These are phyloP conservation scores for Emmelina monodactyla DNA, from an alignment of 2,888 invertebrate genomes.

Conservation along the genomic window DNA sequence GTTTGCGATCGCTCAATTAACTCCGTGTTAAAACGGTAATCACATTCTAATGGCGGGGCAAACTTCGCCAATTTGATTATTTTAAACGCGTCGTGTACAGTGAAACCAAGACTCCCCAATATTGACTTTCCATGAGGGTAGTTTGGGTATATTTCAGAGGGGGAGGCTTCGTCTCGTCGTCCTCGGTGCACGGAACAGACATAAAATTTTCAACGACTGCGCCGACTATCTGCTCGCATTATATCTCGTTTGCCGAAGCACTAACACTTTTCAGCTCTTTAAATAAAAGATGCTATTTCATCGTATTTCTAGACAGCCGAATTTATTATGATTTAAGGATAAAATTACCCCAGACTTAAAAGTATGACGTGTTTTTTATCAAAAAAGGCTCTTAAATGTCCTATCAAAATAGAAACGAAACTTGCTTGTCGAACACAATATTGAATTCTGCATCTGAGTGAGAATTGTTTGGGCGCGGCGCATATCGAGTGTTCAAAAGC, in stretches of 20 bases:
- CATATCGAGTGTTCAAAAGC: constrained; percentile 23
- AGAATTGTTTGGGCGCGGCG: constrained; percentile 14
- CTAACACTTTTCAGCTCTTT: constrained; percentile 47
- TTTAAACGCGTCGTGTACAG: too few relatives aligned
- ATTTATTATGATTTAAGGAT: too few relatives aligned
- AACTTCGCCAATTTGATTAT: background rate
- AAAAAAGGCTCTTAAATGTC: too few relatives aligned
- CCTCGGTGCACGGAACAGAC: constrained; percentile 20
- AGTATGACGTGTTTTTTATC: too few relatives aligned
- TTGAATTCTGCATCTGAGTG: constrained; percentile 1
- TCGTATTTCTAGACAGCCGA: constrained; percentile 1
- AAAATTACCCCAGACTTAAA: too few relatives aligned
- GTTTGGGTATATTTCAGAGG: constrained; percentile 25
- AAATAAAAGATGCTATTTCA: background rate
- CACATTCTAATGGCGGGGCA: too few relatives aligned
- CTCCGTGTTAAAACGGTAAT: too few relatives aligned
- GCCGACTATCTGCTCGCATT: constrained; percentile 54
- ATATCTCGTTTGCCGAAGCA: constrained; percentile 57
- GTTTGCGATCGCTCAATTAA: too few relatives aligned
- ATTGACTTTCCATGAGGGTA: background rate
- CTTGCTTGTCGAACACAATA: background rate
- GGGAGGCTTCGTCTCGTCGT: background rate
- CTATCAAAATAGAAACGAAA: too few relatives aligned
- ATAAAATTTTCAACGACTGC: constrained; percentile 60
- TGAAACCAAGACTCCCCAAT: background rate